Evolutionary conservation across 2,888 invertebrate genomes (phyloP), one percentile per base, ranked within the genome.

Genomic region (Octonoba sinensis): DNA sequence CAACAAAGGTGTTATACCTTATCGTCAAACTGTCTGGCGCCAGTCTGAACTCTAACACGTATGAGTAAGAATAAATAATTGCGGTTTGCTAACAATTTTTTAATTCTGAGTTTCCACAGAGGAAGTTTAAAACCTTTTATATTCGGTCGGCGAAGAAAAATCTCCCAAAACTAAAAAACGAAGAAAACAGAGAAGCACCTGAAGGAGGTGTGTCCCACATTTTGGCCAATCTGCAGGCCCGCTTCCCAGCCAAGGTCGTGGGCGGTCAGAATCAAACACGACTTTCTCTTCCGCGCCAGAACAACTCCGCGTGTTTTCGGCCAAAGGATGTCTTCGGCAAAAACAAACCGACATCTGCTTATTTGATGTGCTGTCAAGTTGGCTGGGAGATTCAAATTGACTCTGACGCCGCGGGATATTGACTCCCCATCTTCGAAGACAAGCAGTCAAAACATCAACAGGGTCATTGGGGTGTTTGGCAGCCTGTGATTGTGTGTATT

Each of bases 151-250:
- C 36, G 11, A 36, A 44, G 46, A 62, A 44, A 12, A 36, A 18
- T n/a, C 62, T 46, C 62, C 44, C 62, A 36, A 62, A n/a, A 24
- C 20, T 1, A 13, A 20, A n/a, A 20, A 20, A 22, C 22, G 57
- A 20, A 57, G 57, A 57, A 36, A 3, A 3, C 3, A 57, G 57
- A 22, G 22, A 24, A 18, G 22, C 57, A 27, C 22, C 12, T 36
- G 20, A 27, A 27, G 74, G 81, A 82, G 81, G 81, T 82, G 81
- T 82, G 81, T 82, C 81, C 81, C 74, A 74, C 24, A 75, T 82
- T 57, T 70, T 65, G 81, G 54, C 81, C 81, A 82, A 82, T 82
- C 74, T 82, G 70, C 56, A 64, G 57, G 36, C 75, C 27, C 67
- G 22, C 22, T 54, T 36, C 27, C 46, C 64, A 51, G 51, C 64